Evolutionary conservation across 2,888 invertebrate genomes (phyloP).

Genomic region (Cabera pusaria): DNA sequence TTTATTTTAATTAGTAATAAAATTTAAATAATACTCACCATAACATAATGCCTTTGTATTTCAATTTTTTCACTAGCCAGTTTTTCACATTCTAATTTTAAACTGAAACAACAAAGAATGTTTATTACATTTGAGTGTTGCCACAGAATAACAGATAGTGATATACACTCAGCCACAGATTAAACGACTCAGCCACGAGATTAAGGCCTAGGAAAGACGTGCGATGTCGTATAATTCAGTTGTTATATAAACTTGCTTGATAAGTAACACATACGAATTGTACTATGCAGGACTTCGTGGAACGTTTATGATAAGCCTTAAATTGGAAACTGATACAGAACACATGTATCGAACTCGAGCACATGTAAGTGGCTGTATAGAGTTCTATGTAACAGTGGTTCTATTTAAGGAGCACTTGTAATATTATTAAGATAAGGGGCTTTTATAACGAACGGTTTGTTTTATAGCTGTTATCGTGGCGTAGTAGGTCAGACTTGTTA

Average conservation of each 20-base stretch:
- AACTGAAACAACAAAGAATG: conserved; percentile 79
- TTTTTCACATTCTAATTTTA: conserved; percentile 95
- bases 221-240: no score
- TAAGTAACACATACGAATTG: no score
- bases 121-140: background rate
- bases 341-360: no score
- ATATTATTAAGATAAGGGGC: conserved; percentile 58
- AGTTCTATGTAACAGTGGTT: conserved; percentile 34
- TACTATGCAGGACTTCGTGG: no score
- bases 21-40: conserved; percentile 85
- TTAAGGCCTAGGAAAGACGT: conserved; percentile 4
- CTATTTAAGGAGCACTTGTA: conserved; percentile 58
- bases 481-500: conserved; percentile 60
- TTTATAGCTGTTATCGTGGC: conserved; percentile 54
- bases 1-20: conserved; percentile 12
- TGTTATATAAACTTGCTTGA: no score
- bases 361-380: conserved; percentile 19
- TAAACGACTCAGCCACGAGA: no score
- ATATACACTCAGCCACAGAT: no score
- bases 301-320: background rate
- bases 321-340: conserved; percentile 6
- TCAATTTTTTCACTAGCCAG: conserved; percentile 94
- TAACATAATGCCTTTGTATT: conserved; percentile 95
- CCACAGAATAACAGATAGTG: no score
- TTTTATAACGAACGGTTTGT: conserved; percentile 51